Conservation (phyloP, 2,797 vertebrate genomes). For the Kryptolebias ocellatus region DNA sequence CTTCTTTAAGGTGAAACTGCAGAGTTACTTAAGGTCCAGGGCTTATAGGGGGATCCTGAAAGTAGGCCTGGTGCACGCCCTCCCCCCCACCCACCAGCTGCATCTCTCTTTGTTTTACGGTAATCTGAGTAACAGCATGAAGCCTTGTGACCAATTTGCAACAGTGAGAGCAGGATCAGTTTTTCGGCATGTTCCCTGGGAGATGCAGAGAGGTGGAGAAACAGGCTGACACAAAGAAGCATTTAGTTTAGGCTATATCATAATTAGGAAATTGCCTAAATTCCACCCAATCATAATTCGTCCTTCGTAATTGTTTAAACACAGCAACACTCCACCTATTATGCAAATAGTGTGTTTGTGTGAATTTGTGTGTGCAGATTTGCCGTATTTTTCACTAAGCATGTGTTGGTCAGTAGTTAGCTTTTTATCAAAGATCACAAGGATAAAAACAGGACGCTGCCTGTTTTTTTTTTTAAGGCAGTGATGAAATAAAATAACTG, state of each 20-base stretch:
- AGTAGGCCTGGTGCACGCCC: conserved; percentile 8
- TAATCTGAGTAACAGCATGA: conserved; percentile 63
- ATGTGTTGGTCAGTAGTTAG: conserved; percentile 31
- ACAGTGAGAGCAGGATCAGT: conserved; percentile 54
- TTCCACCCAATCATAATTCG: conserved; percentile 10
- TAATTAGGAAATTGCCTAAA: conserved; percentile 2
- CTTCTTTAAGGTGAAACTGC: conserved; percentile 52
- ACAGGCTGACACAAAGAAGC: conserved; percentile 39
- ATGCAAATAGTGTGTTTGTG: background rate
- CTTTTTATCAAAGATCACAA: conserved; percentile 28
- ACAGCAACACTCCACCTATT: conserved; percentile 10
- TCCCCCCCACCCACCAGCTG: conserved; percentile 37
- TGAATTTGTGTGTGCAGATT: conserved; percentile 1
- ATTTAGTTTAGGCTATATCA: conserved; percentile 10
- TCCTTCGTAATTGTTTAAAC: conserved; percentile 9
- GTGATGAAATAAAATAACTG: conserved; percentile 11
- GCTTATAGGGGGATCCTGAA: conserved; percentile 35
- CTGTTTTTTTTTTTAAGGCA: background rate
- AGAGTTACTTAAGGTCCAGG: conserved; percentile 52
- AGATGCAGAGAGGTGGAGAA: conserved; percentile 47
- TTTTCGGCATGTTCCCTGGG: conserved; percentile 47
- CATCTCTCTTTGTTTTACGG: conserved; percentile 52
- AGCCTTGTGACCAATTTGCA: conserved; percentile 67
- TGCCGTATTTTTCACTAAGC: conserved; percentile 6
- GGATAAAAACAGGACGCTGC: conserved; percentile 23